phyloP scores from a whole-genome alignment of 2,113 vertebrate species.

The Ellobius talpinus region DNA sequence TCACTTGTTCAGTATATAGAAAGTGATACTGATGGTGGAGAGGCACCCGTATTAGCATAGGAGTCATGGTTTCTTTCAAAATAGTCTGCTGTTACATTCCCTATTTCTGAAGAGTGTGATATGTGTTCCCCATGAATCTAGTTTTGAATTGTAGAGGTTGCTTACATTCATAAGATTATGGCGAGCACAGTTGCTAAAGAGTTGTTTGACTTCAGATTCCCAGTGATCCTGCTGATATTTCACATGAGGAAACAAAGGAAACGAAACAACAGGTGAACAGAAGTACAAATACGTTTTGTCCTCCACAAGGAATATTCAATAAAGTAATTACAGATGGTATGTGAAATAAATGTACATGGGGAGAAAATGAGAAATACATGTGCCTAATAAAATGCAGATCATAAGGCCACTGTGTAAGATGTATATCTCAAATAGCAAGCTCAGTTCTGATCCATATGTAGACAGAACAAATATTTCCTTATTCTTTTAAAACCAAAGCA shows the following conservation, averaged over 20 bases:
- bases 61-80: neutral
- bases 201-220: constrained; percentile 67
- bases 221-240: neutral
- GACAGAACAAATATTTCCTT: constrained; percentile 4
- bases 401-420: neutral
- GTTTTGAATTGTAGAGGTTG: constrained; percentile 15
- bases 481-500: neutral
- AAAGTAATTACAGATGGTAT: constrained; percentile 74
- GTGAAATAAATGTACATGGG: constrained; percentile 53
- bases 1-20: constrained; percentile 1
- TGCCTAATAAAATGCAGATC: constrained; percentile 27
- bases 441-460: neutral
- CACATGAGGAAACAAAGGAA: constrained; percentile 3
- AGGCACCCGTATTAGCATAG: neutral
- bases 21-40: neutral
- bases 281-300: neutral
- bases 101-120: neutral
- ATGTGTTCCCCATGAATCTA: neutral
- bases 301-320: constrained; percentile 51
- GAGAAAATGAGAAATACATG: constrained; percentile 32
- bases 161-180: constrained; percentile 43
- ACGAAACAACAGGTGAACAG: neutral
- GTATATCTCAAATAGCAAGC: neutral
- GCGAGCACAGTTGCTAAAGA: constrained; percentile 45
- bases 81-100: neutral